phyloP scores from a whole-genome alignment of 2,113 vertebrate genomes.

The Nettapus auritus region DNA sequence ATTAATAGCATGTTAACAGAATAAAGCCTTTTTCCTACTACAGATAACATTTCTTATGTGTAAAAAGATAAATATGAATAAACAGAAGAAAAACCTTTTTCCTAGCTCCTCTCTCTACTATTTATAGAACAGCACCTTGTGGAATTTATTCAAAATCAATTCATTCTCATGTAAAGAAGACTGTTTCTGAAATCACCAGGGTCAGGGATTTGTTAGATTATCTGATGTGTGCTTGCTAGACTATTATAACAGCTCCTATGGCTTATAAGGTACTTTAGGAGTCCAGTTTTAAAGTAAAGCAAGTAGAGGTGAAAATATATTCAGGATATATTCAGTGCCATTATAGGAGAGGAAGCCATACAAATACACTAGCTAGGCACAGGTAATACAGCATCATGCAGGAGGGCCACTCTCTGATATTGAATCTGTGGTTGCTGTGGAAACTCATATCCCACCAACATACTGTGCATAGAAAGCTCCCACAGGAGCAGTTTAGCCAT shows the following conservation, averaged over 20 bases:
- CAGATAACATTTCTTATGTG: not conserved
- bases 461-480: not conserved
- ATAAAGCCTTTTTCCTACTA: not conserved
- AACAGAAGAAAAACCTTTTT: not conserved
- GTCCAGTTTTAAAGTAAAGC: not conserved
- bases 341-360: not conserved
- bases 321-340: not conserved
- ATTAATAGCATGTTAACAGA: not conserved
- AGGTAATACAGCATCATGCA: not conserved
- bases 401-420: not conserved
- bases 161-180: not conserved
- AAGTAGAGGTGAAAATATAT: not conserved
- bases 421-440: constrained; percentile 32
- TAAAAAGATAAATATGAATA: not conserved
- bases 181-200: not conserved
- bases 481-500: constrained; percentile 9
- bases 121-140: not conserved
- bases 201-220: not conserved
- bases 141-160: not conserved
- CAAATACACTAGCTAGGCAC: not conserved
- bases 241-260: not conserved
- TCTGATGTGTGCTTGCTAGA: not conserved
- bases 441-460: not conserved
- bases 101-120: not conserved
- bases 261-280: not conserved